A percentile compares a stretch with the other conserved stretches of the same genome.
These are phyloP conservation scores for Pegoplata infirma DNA, from an alignment of 2,888 invertebrate species.

Conservation along the genomic window DNA sequence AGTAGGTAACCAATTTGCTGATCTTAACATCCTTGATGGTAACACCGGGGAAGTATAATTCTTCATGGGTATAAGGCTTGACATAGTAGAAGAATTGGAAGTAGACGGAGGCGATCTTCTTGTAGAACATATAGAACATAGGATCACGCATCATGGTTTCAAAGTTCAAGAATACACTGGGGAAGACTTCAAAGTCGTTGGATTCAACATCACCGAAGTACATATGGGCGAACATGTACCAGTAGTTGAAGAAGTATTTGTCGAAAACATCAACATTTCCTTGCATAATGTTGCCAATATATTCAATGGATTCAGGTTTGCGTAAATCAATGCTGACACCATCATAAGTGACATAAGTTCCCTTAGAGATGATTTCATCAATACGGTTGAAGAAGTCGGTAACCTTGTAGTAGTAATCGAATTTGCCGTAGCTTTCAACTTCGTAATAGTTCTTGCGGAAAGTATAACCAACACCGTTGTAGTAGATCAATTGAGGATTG, in stretches of 20 bases:
- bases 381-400: constrained; percentile 78
- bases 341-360: constrained; percentile 71
- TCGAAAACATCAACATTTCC: constrained; percentile 78
- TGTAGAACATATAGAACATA: constrained; percentile 84
- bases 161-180: constrained; percentile 82
- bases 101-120: constrained; percentile 81
- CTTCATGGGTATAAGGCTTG: constrained; percentile 82
- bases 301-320: constrained; percentile 82
- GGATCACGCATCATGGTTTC: constrained; percentile 86
- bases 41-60: constrained; percentile 81
- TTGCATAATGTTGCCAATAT: constrained; percentile 83
- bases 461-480: constrained; percentile 82
- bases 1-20: constrained; percentile 83
- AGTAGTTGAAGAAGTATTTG: constrained; percentile 72
- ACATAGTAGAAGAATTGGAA: constrained; percentile 81
- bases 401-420: constrained; percentile 68
- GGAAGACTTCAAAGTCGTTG: constrained; percentile 67
- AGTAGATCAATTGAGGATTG: constrained; percentile 81
- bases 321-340: constrained; percentile 80
- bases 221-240: constrained; percentile 70
- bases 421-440: constrained; percentile 70
- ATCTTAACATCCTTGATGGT: constrained; percentile 81
- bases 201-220: constrained; percentile 70
- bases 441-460: constrained; percentile 79
- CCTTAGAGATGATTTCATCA: constrained; percentile 79